Base-by-base conservation (phyloP, 2,113 vertebrate genomes). In the Paramormyrops kingsleyae region DNA sequence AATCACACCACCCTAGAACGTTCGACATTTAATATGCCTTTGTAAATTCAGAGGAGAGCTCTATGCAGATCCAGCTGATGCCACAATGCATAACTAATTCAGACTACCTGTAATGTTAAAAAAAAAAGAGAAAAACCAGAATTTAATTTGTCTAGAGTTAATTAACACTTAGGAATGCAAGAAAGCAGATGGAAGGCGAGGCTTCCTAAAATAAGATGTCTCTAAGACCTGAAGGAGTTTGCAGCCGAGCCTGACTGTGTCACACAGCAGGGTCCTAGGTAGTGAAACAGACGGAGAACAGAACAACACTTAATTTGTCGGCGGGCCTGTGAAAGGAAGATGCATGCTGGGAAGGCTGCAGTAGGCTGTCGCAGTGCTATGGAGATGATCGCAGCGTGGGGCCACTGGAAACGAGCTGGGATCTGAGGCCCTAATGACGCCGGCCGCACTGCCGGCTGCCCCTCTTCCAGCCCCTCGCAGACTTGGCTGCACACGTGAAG, bases 291-390 rank as follows among this genome's bases (percentile, higher is more conserved):
- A 80, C 35, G 35, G 74, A 80, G 74, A 80, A 80, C 31, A 42
- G 74, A 80, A 42, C 74, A 80, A 80, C 74, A 80, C 74, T 80
- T 80, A 80, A 80, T 80, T 80, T 80, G 74, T 80, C 74, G 35
- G 74, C 35, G 15, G 35, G 74, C 74, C 74, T 80, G 74, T 80
- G 74, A 80, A 80, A 80, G 31, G 35, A 80, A 80, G 35, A 39
- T 35, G 13, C 74, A 42, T 80, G 74, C 74, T 80, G 74, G 35
- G 74, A 42, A 42, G 74, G 35, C 35, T 80, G 31, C 35, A 17
- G 74, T 42, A 42, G 35, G 74, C 74, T 35, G 70, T 15, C 70
- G 31, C 39, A 31, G 62, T 19, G 15, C 31, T 77, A 77, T 77
- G 35, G 35, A 77, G 70, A 39, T 19, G 70, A 35, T 27, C 62